Evolutionary conservation across 2,888 invertebrate species (phyloP), one percentile per base, ranked within the genome.

Genomic region (Prosopocoilus inquinatus): DNA sequence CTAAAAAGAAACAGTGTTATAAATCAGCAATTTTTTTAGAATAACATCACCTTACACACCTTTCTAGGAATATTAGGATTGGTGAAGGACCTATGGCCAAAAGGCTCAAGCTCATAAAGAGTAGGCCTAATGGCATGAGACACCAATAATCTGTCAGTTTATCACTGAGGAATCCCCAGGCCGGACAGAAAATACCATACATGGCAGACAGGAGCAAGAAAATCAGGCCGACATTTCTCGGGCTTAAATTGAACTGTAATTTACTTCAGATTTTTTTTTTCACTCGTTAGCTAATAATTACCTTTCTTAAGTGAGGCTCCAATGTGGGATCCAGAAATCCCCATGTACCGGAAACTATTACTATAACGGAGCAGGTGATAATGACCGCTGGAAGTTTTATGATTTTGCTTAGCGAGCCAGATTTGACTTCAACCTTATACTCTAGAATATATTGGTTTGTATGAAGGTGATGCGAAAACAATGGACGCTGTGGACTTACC

Each of bases 241-340:
- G 82, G 33, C 83, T 82, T 39, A 89, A 74, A 33, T 80, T 76
- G 66, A 86, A 87, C 81, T 89, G 80, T 46, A 76, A 76, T 36
- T 50, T 9, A 35, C n/a, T 45, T 47, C 48, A 43, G 16, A 13
- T 33, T 7, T 11, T 59, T 52, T 33, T 9, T n/a, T 39, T n/a
- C 9, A 9, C 12, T 20, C 2, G 15, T n/a, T 5, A 16, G n/a
- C 12, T 12, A 34, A 46, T 11, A 2, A n/a, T 20, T 72, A 82
- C 82, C 71, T 80, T 75, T 57, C 86, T 76, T 55, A 90, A 73
- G 75, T 89, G 89, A 1, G 88, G 87, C 67, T 90, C 88, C 60
- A 90, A 71, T 0, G 89, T 90, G 0, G 90, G 90, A 70, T 90
- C 90, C 53, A 90, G 75, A 73, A 88, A 90, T 1, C 88, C 86